These are phyloP conservation scores for Channa striata DNA, from an alignment of 2,797 vertebrate species.

Conservation along the genomic window DNA sequence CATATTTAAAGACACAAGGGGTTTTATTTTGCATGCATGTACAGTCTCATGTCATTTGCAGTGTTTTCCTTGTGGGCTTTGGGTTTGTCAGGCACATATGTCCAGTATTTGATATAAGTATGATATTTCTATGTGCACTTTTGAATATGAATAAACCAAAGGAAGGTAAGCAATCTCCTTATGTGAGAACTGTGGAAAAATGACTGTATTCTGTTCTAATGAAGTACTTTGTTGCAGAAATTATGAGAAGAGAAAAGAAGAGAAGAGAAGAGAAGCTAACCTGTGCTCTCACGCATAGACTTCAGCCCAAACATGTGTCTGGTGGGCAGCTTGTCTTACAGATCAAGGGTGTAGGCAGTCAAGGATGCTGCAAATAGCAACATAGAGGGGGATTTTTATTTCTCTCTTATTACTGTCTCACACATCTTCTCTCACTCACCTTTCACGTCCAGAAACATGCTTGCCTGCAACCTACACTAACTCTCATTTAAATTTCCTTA, in stretches of 20 bases:
- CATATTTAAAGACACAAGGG: slow-evolving; percentile 32
- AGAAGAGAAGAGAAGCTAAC: slow-evolving; percentile 28
- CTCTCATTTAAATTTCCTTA: slow-evolving; percentile 12
- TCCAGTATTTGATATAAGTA: background rate
- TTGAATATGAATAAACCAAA: slow-evolving; percentile 6
- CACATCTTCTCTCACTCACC: slow-evolving; percentile 40
- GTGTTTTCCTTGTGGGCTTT: slow-evolving; percentile 13
- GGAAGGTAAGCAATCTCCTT: slow-evolving; percentile 47
- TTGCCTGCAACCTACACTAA: background rate
- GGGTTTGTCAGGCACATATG: slow-evolving; percentile 1
- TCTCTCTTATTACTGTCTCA: slow-evolving; percentile 51
- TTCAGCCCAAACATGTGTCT: slow-evolving; percentile 50
- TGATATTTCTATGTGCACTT: background rate
- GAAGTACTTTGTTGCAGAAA: background rate
- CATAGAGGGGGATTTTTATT: slow-evolving; percentile 53
- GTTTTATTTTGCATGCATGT: slow-evolving; percentile 27
- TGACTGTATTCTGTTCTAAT: slow-evolving; percentile 22
- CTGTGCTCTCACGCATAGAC: slow-evolving; percentile 32
- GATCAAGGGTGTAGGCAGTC: slow-evolving; percentile 57
- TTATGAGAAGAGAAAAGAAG: slow-evolving; percentile 4
- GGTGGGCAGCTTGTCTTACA: slow-evolving; percentile 63
- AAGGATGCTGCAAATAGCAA: slow-evolving; percentile 65
- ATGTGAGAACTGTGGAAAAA: slow-evolving; percentile 40
- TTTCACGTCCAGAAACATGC: slow-evolving; percentile 26
- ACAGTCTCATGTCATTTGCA: slow-evolving; percentile 15